Base-by-base conservation (phyloP, 2,888 invertebrate genomes). In the Cerceris rybyensis region DNA sequence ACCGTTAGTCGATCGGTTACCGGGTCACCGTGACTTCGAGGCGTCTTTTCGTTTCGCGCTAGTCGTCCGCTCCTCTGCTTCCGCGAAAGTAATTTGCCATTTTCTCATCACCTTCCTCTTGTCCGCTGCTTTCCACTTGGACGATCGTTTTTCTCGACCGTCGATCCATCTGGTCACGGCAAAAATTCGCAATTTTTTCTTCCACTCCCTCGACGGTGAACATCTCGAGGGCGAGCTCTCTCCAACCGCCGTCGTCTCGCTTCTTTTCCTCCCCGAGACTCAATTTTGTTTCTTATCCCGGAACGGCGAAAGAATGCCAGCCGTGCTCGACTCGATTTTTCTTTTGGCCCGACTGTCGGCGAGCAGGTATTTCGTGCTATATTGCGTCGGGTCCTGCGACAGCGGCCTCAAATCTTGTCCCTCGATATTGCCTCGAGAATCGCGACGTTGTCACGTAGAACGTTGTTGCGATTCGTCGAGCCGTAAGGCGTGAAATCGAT, bases 1-100 rank as follows among this genome's bases (percentile, higher is more conserved):
- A 74, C 77, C 73, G 77, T 77, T 77, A 74, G 52, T 14, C 13
- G 71, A 28, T 76, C 65, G 65, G 52, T 70, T 55, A 46, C n/a
- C 74, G 8, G 65, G 60, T 57, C 54, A 77, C 59, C 63, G 42
- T 63, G 73, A 60, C 71, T 57, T 60, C 49, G 68, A 39, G 54
- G 14, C 59, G 13, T 63, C 50, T n/a, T 64, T 28, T 74, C 57
- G 61, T 46, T 66, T 59, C 54, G 46, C 6, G 14, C 52, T 1
- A 7, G 7, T 5, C n/a, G 9, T 16, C 7, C 4, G 41, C 9
- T 6, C 7, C 41, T 58, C 58, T 7, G 7, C 41, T 58, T 41
- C 16, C 42, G 9, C 43, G 14, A 50, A 43, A 57, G 11, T 49
- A 42, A 64, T 64, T 58, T 17, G 13, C 61, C 6, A 11, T 54